Evolutionary conservation across 2,888 invertebrate genomes (phyloP).

Genomic region (Rhyacophila evoluta): DNA sequence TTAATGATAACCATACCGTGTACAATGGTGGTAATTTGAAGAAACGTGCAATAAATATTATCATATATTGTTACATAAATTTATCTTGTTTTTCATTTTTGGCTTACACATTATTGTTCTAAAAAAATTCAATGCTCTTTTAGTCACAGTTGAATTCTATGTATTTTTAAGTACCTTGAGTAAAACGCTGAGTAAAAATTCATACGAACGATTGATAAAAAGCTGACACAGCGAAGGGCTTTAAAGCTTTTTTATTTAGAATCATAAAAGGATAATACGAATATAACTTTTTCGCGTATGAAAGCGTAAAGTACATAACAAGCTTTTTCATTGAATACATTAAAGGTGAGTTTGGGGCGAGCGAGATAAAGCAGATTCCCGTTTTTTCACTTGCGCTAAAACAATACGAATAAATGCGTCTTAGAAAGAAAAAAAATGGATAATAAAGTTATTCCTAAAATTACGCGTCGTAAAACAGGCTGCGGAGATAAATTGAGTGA

Average conservation of each 20-base stretch:
- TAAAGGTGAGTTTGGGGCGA: conserved; percentile 5
- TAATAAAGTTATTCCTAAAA: conserved; percentile 34
- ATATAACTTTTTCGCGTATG: conserved; percentile 18
- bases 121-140: no score
- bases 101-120: no score
- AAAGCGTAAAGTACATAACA: conserved; percentile 1
- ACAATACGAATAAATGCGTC: conserved; percentile 19
- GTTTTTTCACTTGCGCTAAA: conserved; percentile 18
- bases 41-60: no score
- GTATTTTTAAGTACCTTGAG: neutral
- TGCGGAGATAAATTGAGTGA: conserved; percentile 45
- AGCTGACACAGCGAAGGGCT: neutral
- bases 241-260: neutral
- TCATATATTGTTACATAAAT: no score
- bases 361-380: neutral
- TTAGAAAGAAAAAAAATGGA: conserved; percentile 12
- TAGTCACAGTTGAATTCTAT: neutral
- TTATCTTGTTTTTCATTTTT: no score
- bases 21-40: no score
- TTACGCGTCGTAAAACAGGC: conserved; percentile 27
- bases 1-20: no score
- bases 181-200: neutral
- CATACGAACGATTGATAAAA: conserved; percentile 14
- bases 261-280: conserved; percentile 9
- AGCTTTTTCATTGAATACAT: conserved; percentile 21